Evolutionary conservation across 2,113 vertebrate species (phyloP).

Genomic region (Neodon shergylaensis): DNA sequence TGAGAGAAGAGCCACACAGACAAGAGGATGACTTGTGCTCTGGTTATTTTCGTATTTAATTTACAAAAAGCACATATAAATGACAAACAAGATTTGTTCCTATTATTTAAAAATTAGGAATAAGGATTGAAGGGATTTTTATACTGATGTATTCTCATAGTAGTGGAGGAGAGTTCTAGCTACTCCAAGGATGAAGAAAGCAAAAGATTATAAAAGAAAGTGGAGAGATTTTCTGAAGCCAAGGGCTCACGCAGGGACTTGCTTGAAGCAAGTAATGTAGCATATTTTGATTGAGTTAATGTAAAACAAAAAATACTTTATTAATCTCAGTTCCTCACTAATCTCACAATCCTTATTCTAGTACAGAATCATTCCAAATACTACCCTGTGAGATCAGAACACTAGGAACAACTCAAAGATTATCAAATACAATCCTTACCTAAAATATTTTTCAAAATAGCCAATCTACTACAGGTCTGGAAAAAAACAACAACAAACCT

Average conservation of each 20-base stretch:
- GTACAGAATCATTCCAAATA: not conserved
- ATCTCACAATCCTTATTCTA: conserved; percentile 18
- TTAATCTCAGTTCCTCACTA: not conserved
- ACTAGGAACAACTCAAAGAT: not conserved
- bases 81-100: conserved; percentile 2
- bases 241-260: not conserved
- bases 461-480: not conserved
- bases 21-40: not conserved
- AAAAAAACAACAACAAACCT: not conserved
- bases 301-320: conserved; percentile 17
- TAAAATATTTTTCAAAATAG: conserved; percentile 13
- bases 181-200: not conserved
- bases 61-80: conserved; percentile 1
- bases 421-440: not conserved
- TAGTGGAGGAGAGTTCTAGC: conserved; percentile 13
- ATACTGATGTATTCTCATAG: not conserved
- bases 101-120: conserved; percentile 38
- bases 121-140: not conserved
- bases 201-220: conserved; percentile 40
- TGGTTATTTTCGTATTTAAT: not conserved
- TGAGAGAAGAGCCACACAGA: not conserved
- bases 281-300: conserved; percentile 10
- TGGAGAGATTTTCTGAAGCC: conserved; percentile 38
- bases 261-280: not conserved
- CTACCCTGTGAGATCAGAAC: not conserved